Conservation (phyloP, 2,888 invertebrate species). For the Cancer borealis region DNA sequence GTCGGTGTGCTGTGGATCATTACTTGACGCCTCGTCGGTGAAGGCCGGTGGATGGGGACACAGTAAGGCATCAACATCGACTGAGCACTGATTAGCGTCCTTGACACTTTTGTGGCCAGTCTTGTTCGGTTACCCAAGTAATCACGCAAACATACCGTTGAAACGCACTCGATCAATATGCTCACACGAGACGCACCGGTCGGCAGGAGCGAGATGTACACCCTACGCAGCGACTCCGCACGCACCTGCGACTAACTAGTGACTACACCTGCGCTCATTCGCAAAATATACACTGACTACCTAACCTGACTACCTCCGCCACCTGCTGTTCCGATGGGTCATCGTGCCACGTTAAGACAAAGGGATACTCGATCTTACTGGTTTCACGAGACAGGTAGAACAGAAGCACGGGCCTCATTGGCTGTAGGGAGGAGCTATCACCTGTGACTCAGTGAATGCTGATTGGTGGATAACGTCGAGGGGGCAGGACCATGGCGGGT, state of each 20-base stretch:
- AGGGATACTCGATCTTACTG: slow-evolving; percentile 71
- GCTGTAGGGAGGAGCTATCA: slow-evolving; percentile 56
- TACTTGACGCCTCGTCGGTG: slow-evolving; percentile 18
- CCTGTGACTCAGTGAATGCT: slow-evolving; percentile 6
- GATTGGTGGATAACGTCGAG: slow-evolving; percentile 51
- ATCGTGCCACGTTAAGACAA: slow-evolving; percentile 56
- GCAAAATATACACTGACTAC: slow-evolving; percentile 77
- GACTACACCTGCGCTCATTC: slow-evolving; percentile 77
- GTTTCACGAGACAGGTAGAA: slow-evolving; percentile 62
- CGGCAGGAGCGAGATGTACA: slow-evolving; percentile 39
- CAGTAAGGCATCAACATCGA: slow-evolving; percentile 18
- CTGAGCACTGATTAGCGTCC: not conserved
- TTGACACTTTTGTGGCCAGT: slow-evolving; percentile 4
- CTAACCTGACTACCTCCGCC: slow-evolving; percentile 76
- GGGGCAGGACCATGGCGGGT: slow-evolving; percentile 54
- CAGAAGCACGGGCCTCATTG: slow-evolving; percentile 64
- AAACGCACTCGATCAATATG: slow-evolving; percentile 10
- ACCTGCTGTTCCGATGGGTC: slow-evolving; percentile 75
- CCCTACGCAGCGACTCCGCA: slow-evolving; percentile 65
- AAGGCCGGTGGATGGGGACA: not conserved
- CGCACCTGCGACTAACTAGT: slow-evolving; percentile 77
- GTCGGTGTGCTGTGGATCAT: slow-evolving; percentile 5
- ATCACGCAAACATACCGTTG: slow-evolving; percentile 16
- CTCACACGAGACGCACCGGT: slow-evolving; percentile 45
- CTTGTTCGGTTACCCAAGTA: not conserved